Conservation (phyloP, 1,140 invertebrate species). For the Zaprionus africanus region DNA sequence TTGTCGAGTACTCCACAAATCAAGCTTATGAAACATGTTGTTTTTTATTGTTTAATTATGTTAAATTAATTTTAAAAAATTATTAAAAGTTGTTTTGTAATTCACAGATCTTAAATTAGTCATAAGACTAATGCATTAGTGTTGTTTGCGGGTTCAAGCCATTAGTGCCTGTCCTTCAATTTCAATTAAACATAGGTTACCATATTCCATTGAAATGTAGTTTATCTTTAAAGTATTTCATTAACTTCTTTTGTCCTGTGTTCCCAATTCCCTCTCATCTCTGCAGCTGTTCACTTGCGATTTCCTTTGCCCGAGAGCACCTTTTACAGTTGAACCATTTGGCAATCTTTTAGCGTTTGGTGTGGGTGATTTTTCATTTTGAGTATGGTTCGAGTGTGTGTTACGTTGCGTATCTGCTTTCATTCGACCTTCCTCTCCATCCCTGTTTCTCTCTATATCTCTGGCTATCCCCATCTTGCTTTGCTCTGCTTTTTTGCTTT, state of each 20-base stretch:
- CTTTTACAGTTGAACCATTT: constrained; percentile 47
- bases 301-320: constrained; percentile 19
- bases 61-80: too few relatives aligned
- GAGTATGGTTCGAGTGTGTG: constrained; percentile 25
- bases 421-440: not conserved
- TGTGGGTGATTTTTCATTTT: constrained; percentile 71
- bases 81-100: too few relatives aligned
- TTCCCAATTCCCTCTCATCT: not conserved
- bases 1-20: too few relatives aligned
- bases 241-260: not conserved
- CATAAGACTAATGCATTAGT: too few relatives aligned
- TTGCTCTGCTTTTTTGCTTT: constrained; percentile 19
- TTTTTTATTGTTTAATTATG: too few relatives aligned
- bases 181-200: too few relatives aligned
- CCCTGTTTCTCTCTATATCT: not conserved
- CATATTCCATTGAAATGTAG: too few relatives aligned
- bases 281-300: not conserved
- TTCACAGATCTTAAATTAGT: too few relatives aligned
- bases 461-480: too few relatives aligned
- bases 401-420: constrained; percentile 42
- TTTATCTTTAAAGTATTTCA: not conserved
- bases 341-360: constrained; percentile 71
- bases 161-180: too few relatives aligned
- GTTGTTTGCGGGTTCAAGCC: too few relatives aligned
- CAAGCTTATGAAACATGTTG: too few relatives aligned